Conservation (phyloP, 2,113 vertebrate genomes). For the Orycteropus afer region DNA sequence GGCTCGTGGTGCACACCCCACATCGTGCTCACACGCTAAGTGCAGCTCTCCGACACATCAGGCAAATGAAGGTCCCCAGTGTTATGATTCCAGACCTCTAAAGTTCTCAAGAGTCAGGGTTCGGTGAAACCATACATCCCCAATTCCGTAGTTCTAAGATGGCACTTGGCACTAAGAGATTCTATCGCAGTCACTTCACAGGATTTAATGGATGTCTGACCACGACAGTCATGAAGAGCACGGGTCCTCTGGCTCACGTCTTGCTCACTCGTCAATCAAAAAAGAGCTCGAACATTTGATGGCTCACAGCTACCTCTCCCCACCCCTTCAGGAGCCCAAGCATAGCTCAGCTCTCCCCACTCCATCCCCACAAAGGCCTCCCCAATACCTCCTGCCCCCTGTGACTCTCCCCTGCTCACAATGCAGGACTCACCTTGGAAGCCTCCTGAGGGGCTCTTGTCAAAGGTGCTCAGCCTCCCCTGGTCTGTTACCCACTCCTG, state of each 20-base stretch:
- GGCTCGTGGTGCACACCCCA: rapidly evolving
- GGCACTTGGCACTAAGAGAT: rapidly evolving
- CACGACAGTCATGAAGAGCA: rapidly evolving
- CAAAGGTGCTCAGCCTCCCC: background rate
- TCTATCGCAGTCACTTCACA: rapidly evolving
- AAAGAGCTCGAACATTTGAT: background rate
- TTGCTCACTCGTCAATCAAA: background rate
- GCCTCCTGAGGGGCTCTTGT: background rate
- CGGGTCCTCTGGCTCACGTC: background rate
- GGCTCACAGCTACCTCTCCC: background rate
- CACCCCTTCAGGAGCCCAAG: rapidly evolving
- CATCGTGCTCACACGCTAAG: rapidly evolving
- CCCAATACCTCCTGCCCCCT: background rate
- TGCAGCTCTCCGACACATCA: rapidly evolving
- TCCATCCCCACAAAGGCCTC: background rate
- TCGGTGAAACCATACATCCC: background rate
- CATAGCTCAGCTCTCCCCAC: no score
- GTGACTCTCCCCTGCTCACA: background rate
- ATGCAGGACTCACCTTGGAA: background rate
- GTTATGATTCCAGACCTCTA: background rate
- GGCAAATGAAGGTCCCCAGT: background rate
- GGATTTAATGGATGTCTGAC: no score
- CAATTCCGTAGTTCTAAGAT: background rate
- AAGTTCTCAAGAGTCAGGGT: background rate
- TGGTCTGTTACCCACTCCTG: rapidly evolving